Evolutionary conservation across 2,113 vertebrate genomes (phyloP).

Genomic region (Hymenochirus boettgeri): DNA sequence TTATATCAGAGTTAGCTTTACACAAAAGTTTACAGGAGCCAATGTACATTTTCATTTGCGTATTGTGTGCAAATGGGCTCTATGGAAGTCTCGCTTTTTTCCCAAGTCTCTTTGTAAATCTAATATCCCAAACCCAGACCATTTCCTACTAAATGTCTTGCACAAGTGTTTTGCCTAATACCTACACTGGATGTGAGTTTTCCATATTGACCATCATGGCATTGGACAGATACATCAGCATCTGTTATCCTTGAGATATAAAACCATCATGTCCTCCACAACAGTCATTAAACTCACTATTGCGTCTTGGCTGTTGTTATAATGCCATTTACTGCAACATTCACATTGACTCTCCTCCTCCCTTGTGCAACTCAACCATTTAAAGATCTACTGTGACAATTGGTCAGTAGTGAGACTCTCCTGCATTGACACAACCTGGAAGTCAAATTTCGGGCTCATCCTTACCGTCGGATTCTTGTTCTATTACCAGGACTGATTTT

Average conservation of each 20-base stretch:
- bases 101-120: background rate
- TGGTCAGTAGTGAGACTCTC: background rate
- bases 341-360: background rate
- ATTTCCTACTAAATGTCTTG: background rate
- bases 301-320: background rate
- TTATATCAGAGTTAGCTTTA: background rate
- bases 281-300: background rate
- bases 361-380: background rate
- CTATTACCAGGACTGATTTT: too few relatives aligned
- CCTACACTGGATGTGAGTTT: background rate
- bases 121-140: background rate
- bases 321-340: background rate
- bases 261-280: background rate
- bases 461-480: too few relatives aligned
- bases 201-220: background rate
- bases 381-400: constrained; percentile 7
- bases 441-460: too few relatives aligned
- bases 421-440: background rate
- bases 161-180: background rate
- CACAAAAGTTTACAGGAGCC: background rate
- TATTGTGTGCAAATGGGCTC: background rate
- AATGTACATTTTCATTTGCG: constrained; percentile 2
- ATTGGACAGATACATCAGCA: background rate
- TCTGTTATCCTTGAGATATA: constrained; percentile 7
- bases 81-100: background rate